Evolutionary conservation across 2,113 vertebrate species (phyloP).

Genomic region (Oostethus manadensis): DNA sequence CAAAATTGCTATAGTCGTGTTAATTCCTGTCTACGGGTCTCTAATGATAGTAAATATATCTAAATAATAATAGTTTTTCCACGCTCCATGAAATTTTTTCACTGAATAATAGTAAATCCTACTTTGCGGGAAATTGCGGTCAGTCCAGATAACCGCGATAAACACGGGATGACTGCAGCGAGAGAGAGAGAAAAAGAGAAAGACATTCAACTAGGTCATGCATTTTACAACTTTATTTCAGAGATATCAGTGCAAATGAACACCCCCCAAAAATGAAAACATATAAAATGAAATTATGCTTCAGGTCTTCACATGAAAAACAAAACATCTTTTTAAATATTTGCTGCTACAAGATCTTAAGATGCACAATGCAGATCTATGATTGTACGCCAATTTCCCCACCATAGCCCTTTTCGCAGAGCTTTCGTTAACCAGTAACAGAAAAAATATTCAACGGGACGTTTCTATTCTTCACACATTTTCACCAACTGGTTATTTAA

Average conservation of each 20-base stretch:
- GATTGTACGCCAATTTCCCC: slow-evolving; percentile 65
- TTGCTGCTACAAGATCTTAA: slow-evolving; percentile 70
- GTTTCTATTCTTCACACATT: slow-evolving; percentile 66
- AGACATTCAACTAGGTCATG: slow-evolving; percentile 61
- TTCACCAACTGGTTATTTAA: slow-evolving; percentile 62
- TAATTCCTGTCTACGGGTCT: too few relatives aligned
- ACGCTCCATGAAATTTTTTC: too few relatives aligned
- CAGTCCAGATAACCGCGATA: too few relatives aligned
- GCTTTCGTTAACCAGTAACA: slow-evolving; percentile 67
- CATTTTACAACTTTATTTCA: slow-evolving; percentile 80
- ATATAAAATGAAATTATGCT: slow-evolving; percentile 70
- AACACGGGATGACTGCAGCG: too few relatives aligned
- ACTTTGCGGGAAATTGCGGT: too few relatives aligned
- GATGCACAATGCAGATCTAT: slow-evolving; percentile 69
- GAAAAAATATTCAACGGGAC: slow-evolving; percentile 70
- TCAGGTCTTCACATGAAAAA: slow-evolving; percentile 67
- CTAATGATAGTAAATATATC: too few relatives aligned
- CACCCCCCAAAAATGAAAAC: slow-evolving; percentile 68
- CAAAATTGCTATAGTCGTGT: too few relatives aligned
- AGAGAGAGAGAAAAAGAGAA: slow-evolving; percentile 42
- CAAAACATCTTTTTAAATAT: slow-evolving; percentile 56
- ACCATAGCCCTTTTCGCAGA: slow-evolving; percentile 52
- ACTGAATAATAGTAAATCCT: too few relatives aligned
- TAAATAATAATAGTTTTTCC: too few relatives aligned
- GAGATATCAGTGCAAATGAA: slow-evolving; percentile 81